Evolutionary conservation across 2,888 invertebrate genomes (phyloP), one percentile per base, ranked within the genome.

Genomic region (Bimastos eiseni): DNA sequence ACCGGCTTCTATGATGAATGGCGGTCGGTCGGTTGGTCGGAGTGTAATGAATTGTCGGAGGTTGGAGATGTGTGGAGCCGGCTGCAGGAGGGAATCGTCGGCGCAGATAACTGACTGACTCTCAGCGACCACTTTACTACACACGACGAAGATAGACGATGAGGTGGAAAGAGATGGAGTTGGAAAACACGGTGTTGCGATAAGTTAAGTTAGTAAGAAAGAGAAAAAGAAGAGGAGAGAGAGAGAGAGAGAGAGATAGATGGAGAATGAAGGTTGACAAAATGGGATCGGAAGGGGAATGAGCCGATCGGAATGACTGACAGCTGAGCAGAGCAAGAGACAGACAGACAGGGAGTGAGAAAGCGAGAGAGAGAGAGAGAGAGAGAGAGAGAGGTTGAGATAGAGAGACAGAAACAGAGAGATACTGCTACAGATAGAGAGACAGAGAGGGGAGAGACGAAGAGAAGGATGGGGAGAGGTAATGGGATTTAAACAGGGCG

Each of bases 101-200:
- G 70, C n/a, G 70, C 70, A 70, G 70, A 70, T 70, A 70, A 70
- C n/a, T 70, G 30, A 70, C 70, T 70, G n/a, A n/a, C n/a, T 70
- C 70, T 70, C 70, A n/a, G n/a, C 70, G 70, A n/a, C 70, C 70
- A 70, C 70, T 70, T 70, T n/a, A 70, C 70, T 70, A 70, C 8
- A n/a, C 30, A 70, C 70, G 8, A 70, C 30, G 70, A 70, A n/a
- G 70, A 70, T 30, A 70, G 70, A 70, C 6, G n/a, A 70, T 3
- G 70, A 70, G 30, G 8, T 70, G 30, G n/a, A 70, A 11, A n/a
- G n/a, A n/a, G 70, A n/a, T n/a, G n/a, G 70, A n/a, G n/a, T 5
- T 11, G 70, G 70, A 70, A n/a, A 70, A n/a, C n/a, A 17, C 30
- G 0, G 30, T 70, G 0, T 13, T 30, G 70, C 6, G 70, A 70